Evolutionary conservation across 2,888 invertebrate genomes (phyloP).

Genomic region (Tetragonula carbonaria): DNA sequence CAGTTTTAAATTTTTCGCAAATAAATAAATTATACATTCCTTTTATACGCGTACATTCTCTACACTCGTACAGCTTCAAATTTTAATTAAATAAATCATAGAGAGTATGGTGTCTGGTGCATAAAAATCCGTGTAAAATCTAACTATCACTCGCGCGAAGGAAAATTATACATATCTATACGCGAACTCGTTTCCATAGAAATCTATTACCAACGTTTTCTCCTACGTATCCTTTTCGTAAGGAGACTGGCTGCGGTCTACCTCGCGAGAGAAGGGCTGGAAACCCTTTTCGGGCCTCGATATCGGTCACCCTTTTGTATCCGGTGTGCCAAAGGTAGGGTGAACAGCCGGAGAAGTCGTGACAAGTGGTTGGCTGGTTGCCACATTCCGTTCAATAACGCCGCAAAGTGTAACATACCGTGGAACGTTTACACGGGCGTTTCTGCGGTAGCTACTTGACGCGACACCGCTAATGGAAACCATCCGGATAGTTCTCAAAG

Average conservation of each 20-base stretch:
- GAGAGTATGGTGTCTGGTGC: no score
- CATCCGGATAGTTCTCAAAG: conserved; percentile 14
- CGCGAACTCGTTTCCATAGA: not conserved
- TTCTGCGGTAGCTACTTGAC: not conserved
- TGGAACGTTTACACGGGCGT: conserved; percentile 24
- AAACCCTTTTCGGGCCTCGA: conserved; percentile 28
- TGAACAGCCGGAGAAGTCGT: conserved; percentile 71
- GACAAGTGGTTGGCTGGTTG: conserved; percentile 75
- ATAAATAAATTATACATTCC: no score
- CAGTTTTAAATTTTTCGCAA: no score
- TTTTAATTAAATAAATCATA: no score
- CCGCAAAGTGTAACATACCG: conserved; percentile 50
- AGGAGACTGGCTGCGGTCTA: not conserved
- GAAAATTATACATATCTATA: not conserved
- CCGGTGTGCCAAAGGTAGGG: conserved; percentile 59
- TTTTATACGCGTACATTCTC: no score
- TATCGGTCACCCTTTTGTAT: conserved; percentile 56
- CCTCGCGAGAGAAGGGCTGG: not conserved
- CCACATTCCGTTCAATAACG: conserved; percentile 63
- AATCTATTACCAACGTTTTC: not conserved
- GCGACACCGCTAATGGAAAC: conserved; percentile 27
- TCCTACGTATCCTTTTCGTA: not conserved
- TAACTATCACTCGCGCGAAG: no score
- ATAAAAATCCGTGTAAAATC: no score
- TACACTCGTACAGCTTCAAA: no score